phyloP scores from a whole-genome alignment of 2,113 vertebrate species.

The Elephantulus edwardii region DNA sequence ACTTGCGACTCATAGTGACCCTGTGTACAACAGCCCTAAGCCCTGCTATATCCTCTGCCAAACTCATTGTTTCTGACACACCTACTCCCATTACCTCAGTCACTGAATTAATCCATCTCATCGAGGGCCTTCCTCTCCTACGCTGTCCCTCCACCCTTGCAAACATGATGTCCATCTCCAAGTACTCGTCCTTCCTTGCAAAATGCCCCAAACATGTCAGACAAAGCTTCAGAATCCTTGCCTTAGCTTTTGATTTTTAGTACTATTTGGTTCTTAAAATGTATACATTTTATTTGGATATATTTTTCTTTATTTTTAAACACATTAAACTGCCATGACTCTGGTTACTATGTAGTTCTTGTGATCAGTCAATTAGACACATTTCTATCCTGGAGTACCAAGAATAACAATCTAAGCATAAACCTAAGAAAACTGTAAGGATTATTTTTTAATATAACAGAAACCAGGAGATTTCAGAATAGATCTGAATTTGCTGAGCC shows the following conservation, averaged over 20 bases:
- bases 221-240: no score
- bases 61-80: no score
- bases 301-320: neutral
- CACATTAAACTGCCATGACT: neutral
- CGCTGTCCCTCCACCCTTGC: no score
- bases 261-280: slow-evolving; percentile 28
- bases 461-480: neutral
- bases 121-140: no score
- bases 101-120: no score
- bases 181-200: no score
- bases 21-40: no score
- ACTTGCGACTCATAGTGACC: no score
- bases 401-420: slow-evolving; percentile 5
- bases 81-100: no score
- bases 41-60: no score
- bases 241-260: neutral
- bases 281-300: neutral
- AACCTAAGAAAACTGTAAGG: neutral
- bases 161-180: no score
- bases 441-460: neutral
- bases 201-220: no score
- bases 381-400: neutral
- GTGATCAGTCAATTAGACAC: neutral
- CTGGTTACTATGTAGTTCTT: neutral
- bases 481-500: neutral